Evolutionary conservation across 2,113 vertebrate genomes (phyloP).

Genomic region (Pelvicachromis taeniatus): DNA sequence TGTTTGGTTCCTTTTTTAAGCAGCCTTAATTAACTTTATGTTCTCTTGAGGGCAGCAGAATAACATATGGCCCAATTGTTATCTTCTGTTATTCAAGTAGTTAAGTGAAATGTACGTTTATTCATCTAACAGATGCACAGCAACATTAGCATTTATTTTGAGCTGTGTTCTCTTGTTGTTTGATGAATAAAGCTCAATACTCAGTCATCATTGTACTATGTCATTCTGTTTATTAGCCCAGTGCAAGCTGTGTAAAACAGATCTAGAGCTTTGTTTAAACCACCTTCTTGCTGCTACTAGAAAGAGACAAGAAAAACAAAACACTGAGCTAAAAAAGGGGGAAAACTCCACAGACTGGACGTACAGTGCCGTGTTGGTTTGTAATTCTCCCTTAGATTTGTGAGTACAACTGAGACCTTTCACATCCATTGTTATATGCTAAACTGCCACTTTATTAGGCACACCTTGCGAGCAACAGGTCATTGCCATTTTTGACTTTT

Average conservation of each 20-base stretch:
- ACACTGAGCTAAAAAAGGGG: background rate
- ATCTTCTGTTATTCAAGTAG: background rate
- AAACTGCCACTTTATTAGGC: background rate
- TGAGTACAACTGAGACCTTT: background rate
- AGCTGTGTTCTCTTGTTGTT: background rate
- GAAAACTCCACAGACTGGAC: background rate
- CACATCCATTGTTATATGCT: background rate
- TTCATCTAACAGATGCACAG: background rate
- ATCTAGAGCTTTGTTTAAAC: background rate
- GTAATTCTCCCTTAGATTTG: background rate
- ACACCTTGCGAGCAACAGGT: background rate
- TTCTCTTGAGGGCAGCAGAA: background rate
- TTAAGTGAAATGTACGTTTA: background rate
- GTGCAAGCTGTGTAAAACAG: background rate
- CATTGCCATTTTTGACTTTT: background rate
- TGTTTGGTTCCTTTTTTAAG: background rate
- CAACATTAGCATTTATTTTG: background rate
- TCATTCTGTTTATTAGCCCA: background rate
- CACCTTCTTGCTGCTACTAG: background rate
- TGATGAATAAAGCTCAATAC: background rate
- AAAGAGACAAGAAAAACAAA: background rate
- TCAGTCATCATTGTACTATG: background rate
- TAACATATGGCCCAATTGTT: background rate
- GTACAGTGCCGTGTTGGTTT: background rate
- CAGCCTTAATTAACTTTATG: background rate